Percentiles rank a stretch among this genome's conserved stretches.
Evolutionary conservation across 30 jellyfish, hydroid and myxozoan species (phyloP).

Genomic region (Clytia hemisphaerica): DNA sequence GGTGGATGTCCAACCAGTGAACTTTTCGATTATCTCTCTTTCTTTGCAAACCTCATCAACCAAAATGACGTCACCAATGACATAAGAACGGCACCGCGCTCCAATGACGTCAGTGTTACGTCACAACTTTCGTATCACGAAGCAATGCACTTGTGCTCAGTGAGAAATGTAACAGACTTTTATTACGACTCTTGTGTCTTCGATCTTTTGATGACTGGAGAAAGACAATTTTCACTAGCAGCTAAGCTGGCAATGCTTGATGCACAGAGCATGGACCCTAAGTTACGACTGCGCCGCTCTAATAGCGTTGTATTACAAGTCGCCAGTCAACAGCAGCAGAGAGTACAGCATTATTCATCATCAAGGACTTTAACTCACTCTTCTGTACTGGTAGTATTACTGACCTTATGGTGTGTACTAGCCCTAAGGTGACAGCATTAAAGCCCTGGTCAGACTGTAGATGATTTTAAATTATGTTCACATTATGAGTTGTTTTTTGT

Average conservation of each 20-base stretch:
- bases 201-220: conserved; percentile 87
- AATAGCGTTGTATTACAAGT: conserved; percentile 74
- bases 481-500: too few species aligned
- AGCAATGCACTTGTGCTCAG: conserved; percentile 46
- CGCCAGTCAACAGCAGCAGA: too few species aligned
- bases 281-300: conserved; percentile 56
- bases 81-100: too few species aligned
- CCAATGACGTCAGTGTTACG: too few species aligned
- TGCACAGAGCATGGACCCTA: conserved; percentile 72
- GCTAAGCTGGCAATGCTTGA: conserved; percentile 84
- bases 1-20: conserved; percentile 86
- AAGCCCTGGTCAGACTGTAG: too few species aligned
- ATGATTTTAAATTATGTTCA: too few species aligned
- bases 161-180: conserved; percentile 65
- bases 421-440: too few species aligned
- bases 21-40: conserved; percentile 57
- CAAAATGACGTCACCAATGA: background rate
- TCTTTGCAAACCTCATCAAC: conserved; percentile 54
- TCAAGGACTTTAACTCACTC: too few species aligned
- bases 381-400: too few species aligned
- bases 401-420: too few species aligned
- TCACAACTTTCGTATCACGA: conserved; percentile 46
- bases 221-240: conserved; percentile 51
- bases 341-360: too few species aligned
- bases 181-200: conserved; percentile 84